Base-by-base conservation (phyloP, 2,113 vertebrate species). In the Malurus cyaneus region DNA sequence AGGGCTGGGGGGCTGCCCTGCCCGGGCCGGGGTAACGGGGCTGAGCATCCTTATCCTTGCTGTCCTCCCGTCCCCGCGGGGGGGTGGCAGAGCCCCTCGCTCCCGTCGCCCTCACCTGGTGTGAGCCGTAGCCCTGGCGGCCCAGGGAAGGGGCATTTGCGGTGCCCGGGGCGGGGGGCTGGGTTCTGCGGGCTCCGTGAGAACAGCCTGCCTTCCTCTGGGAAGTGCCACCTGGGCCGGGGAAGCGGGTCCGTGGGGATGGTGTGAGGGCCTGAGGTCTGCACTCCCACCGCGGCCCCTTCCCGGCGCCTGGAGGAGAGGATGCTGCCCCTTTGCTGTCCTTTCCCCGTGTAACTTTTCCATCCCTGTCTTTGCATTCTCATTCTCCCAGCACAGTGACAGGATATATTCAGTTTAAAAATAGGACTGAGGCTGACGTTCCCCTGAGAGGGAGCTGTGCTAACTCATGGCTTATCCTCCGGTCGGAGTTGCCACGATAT, bases 381-480 rank as follows among this genome's bases (percentile, higher is more conserved):
- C 59, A 41, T 93, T 64, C 71, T 83, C 57, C 54, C 41, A 23
- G 88, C 80, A 10, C 72, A 46, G 82, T 1, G 11, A 25, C 29
- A 93, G 91, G 86, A 69, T 86, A 53, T n/a, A 80, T 70, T 80
- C 42, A 20, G 91, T 93, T 96, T 96, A 96, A 96, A 96, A 94
- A 96, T 91, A 96, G 94, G 80, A 84, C 89, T 34, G 72, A 91
- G 83, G 83, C 93, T 92, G 96, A 88, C 44, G 52, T 91, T 96
- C 91, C 91, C 84, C 46, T 29, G 93, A 61, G 93, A 91, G 76
- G 77, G 80, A 91, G 93, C 94, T 83, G 59, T 88, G 96, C 91
- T 93, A 89, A 89, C 94, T 95, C 95, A 91, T 8, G 74, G 91
- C 86, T 94, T 85, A 93, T 93, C 85, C 78, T 79, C 62, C 1